These are phyloP conservation scores for Orchestia grillus DNA, from an alignment of 1,140 invertebrate genomes.

Conservation along the genomic window DNA sequence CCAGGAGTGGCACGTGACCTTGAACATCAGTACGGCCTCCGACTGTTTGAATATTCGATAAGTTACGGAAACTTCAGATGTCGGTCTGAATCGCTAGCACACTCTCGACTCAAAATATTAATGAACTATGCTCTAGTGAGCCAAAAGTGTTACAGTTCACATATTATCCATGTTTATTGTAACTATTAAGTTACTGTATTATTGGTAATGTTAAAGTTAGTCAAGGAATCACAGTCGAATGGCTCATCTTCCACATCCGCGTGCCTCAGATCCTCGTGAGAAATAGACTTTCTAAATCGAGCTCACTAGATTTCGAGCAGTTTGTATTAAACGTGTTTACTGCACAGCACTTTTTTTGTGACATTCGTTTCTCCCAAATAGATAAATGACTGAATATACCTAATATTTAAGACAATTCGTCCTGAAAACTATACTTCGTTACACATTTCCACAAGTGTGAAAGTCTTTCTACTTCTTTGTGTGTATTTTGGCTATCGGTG, in stretches of 20 bases:
- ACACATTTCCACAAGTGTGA: neutral
- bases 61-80: neutral
- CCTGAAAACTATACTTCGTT: neutral
- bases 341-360: neutral
- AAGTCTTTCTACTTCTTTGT: neutral
- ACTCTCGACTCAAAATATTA: neutral
- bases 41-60: neutral
- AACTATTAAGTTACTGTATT: neutral
- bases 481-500: neutral
- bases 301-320: neutral
- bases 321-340: neutral
- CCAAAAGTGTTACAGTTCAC: neutral
- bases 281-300: neutral
- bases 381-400: neutral
- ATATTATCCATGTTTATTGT: neutral
- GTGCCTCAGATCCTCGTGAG: slow-evolving; percentile 3
- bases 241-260: slow-evolving; percentile 6
- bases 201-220: slow-evolving; percentile 24
- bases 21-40: neutral
- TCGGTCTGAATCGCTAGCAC: neutral
- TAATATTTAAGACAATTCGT: neutral
- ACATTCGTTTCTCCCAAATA: neutral
- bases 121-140: neutral
- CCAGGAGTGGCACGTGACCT: neutral
- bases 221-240: slow-evolving; percentile 16